Conservation (phyloP, 2,888 invertebrate genomes). For the Endomychus coccineus region DNA sequence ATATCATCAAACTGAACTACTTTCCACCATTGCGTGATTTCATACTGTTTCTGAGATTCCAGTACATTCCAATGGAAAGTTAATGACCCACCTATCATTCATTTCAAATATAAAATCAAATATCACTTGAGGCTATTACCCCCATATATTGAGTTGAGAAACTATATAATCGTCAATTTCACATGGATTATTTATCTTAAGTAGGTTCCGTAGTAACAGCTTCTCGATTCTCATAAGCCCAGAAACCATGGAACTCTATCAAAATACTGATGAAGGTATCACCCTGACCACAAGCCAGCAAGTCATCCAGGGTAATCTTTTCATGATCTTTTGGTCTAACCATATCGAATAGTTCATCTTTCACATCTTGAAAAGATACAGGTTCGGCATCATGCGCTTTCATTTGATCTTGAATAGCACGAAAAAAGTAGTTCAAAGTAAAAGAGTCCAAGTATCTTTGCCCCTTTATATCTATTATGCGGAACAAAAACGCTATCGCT, state of each 20-base stretch:
- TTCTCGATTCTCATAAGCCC: constrained; percentile 94
- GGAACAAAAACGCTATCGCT: constrained; percentile 83
- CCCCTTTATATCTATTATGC: constrained; percentile 83
- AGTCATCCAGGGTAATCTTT: constrained; percentile 79
- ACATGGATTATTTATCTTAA: no score
- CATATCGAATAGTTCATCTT: constrained; percentile 98
- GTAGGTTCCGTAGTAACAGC: constrained; percentile 57
- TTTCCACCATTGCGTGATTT: no score
- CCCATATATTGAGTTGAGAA: no score
- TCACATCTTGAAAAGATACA: constrained; percentile 87
- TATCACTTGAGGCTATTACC: no score
- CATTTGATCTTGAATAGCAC: constrained; percentile 91
- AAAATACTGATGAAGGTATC: constrained; percentile 91
- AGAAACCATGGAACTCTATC: constrained; percentile 92
- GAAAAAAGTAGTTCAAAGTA: constrained; percentile 76
- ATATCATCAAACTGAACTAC: no score
- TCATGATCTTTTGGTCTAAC: constrained; percentile 79
- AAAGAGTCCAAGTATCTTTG: constrained; percentile 84
- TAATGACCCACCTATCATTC: no score
- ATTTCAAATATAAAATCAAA: no score
- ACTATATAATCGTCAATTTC: no score
- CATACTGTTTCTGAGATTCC: no score
- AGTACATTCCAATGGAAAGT: no score
- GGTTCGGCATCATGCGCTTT: constrained; percentile 79
- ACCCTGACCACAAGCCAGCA: constrained; percentile 81